Base-by-base conservation (phyloP, 2,113 vertebrate species). In the Tachysurus fulvidraco region DNA sequence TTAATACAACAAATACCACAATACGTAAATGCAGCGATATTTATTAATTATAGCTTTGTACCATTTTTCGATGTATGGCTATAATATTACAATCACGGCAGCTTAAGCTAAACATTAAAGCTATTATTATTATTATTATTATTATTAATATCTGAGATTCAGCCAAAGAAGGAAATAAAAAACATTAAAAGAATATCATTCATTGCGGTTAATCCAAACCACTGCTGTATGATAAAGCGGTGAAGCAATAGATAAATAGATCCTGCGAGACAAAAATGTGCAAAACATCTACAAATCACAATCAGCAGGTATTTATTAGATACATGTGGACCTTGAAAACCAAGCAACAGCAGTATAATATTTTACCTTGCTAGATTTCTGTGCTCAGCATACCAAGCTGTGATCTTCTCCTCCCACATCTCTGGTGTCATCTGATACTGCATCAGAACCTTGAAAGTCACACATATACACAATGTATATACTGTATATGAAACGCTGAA, bases 331-430 rank as follows among this genome's bases (percentile, higher is more conserved):
- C 44, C 16, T 28, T 4, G 13, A 28, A 50, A 65, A n/a, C 41
- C 13, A 5, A 30, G 30, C 25, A 30, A 12, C 21, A 11, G 3
- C 11, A 44, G 65, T 23, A 23, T 6, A 41, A 21, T 52, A 11
- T 55, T 67, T 78, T 94, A 98, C 97, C 97, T 98, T 92, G 97
- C 96, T 2, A 97, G 97, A 12, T 96, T 97, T 92, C 96, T 95
- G 93, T 98, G 97, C 83, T 97, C 96, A 62, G 97, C 97, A 79
- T 98, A 97, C 96, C 97, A 98, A 71, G 97, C 97, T 10, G 97
- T 97, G 86, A 98, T 98, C 91, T 97, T 97, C 88, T 98, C 97
- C 90, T 98, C 97, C 97, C 97, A 98, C 97, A 98, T 98, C 91
- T 97, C 96, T 67, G 96, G 94, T 73, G 97, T 98, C 96, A 98